Evolutionary conservation across 2,888 invertebrate genomes (phyloP).

Genomic region (Labia minor): DNA sequence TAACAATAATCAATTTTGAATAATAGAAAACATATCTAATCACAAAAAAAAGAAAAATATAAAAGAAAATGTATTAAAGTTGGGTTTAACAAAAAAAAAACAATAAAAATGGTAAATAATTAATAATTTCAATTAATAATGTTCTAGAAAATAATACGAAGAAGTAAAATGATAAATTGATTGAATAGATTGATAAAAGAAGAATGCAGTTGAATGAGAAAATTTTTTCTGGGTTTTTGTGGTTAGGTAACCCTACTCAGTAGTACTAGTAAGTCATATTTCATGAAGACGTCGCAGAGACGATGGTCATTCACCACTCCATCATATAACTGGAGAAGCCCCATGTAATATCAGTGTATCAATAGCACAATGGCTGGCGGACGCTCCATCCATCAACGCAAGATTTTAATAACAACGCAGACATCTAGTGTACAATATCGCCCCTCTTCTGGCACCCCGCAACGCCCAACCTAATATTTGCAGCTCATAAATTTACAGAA

Average conservation of each 20-base stretch:
- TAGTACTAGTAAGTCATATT: constrained; percentile 22
- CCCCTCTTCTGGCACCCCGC: constrained; percentile 31
- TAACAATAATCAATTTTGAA: too few species aligned
- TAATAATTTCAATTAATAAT: too few species aligned
- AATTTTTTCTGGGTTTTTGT: not conserved
- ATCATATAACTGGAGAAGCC: constrained; percentile 19
- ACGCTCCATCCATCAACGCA: constrained; percentile 28
- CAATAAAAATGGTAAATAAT: too few species aligned
- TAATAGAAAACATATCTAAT: too few species aligned
- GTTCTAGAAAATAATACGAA: too few species aligned
- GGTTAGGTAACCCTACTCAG: not conserved
- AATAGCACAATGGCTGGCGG: constrained; percentile 22
- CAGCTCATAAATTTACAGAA: constrained; percentile 45
- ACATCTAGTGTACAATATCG: constrained; percentile 22
- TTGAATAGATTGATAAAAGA: too few species aligned
- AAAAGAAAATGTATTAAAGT: too few species aligned
- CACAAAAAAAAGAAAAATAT: too few species aligned
- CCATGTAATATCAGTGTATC: constrained; percentile 25
- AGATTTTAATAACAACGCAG: constrained; percentile 29
- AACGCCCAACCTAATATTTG: constrained; percentile 42
- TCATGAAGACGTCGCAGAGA: constrained; percentile 23
- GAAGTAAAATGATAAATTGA: too few species aligned
- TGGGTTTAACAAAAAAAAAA: too few species aligned
- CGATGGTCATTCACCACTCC: constrained; percentile 24
- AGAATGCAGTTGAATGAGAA: not conserved